Evolutionary conservation across 2,888 invertebrate genomes (phyloP), one percentile per base, ranked within the genome.

Genomic region (Cybosia mesomella): DNA sequence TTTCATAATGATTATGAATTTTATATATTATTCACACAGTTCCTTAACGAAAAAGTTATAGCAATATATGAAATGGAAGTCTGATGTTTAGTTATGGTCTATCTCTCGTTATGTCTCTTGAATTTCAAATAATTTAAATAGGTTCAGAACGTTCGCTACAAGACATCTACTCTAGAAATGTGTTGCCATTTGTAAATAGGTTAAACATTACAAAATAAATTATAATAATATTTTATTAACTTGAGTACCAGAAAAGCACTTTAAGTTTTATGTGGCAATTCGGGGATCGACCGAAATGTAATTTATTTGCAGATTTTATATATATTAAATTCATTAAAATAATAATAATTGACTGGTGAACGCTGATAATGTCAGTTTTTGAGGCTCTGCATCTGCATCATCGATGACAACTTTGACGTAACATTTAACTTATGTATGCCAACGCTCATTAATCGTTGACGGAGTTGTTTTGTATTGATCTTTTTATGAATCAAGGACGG

Each of bases 381-480:
- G 36, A 18, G 49, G 18, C 18, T 43, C 43, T 8, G 28, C 18
- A 57, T 22, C n/a, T 11, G 22, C 36, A 28, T 34, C 58, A 21
- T 34, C 21, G 24, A 8, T 60, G 67, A 58, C 67, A 67, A 58
- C 4, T 67, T 64, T 64, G 54, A 68, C 65, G 64, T 63, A 36
- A 53, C 61, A 22, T n/a, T 58, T 24, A 55, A 43, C 22, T 18
- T 43, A 72, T 49, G 71, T 71, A 75, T 77, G 77, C 72, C 79
- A 78, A 77, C 79, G 80, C 72, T 80, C 13, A 54, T 63, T 75
- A 74, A 72, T 84, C 79, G 82, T 82, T 76, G 77, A 82, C 74
- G 71, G 76, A 80, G 75, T 83, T 83, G 81, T 84, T 86, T 83
- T 87, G 82, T 88, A 88, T 88, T 85, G 87, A 88, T 87, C 72